A percentile compares a stretch with the other conserved stretches of the same genome.
Evolutionary conservation across 2,113 vertebrate species (phyloP).

Genomic region (Oreocharis arfaki): DNA sequence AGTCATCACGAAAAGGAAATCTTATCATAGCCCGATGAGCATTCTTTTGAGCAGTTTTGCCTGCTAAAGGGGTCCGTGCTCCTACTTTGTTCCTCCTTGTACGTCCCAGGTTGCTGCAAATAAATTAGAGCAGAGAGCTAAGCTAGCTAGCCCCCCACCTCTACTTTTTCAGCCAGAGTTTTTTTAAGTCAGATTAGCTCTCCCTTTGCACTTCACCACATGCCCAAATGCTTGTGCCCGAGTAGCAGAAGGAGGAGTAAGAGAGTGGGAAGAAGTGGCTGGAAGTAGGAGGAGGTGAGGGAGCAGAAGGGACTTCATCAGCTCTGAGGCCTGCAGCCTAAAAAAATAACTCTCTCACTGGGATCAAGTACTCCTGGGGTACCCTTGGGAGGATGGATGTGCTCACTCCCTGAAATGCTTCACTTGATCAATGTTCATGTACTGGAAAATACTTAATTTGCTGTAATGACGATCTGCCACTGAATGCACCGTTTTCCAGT

Average conservation of each 20-base stretch:
- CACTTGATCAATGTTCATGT: background rate
- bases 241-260: conserved; percentile 40
- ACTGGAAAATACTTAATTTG: background rate
- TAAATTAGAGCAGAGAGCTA: background rate
- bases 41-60: background rate
- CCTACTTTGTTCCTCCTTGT: background rate
- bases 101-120: background rate
- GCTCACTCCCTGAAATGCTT: background rate
- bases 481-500: background rate
- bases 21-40: background rate
- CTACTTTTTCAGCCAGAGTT: conserved; percentile 3
- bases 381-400: background rate
- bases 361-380: background rate
- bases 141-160: background rate
- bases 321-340: background rate
- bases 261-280: conserved; percentile 39
- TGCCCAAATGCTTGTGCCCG: conserved; percentile 38
- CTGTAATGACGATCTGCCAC: background rate
- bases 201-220: conserved; percentile 49
- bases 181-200: conserved; percentile 33
- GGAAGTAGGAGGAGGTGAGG: conserved; percentile 40
- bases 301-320: conserved; percentile 12
- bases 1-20: background rate
- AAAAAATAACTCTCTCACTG: background rate
- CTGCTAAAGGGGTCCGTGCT: background rate